Conservation (phyloP, 2,113 vertebrate species). For the Centrocercus urophasianus region DNA sequence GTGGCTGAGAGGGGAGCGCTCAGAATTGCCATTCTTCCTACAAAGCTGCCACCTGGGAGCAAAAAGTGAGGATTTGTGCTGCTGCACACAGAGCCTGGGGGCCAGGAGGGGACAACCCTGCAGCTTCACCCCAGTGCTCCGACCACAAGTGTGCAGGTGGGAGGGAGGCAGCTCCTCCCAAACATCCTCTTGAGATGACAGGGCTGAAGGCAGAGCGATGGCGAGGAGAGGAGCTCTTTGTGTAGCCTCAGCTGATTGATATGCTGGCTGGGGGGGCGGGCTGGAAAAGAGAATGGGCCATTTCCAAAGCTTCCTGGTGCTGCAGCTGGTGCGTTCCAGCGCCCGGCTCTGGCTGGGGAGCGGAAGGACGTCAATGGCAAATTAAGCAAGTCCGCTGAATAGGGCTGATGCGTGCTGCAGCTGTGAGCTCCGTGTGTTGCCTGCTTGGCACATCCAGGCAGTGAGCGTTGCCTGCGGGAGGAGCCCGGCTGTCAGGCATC, state of each 20-base stretch:
- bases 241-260: background rate
- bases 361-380: constrained; percentile 50
- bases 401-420: background rate
- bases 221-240: background rate
- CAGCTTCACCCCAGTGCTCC: rapidly evolving
- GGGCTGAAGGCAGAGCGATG: background rate
- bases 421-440: constrained; percentile 11
- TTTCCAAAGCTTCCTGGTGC: constrained; percentile 53
- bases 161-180: background rate
- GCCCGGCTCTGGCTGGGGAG: constrained; percentile 5
- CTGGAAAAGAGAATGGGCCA: background rate
- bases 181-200: background rate
- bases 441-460: background rate
- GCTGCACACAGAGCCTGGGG: background rate
- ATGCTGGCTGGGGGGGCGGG: background rate
- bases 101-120: background rate
- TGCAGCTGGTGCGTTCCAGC: constrained; percentile 40
- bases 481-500: background rate
- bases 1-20: background rate
- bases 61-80: background rate
- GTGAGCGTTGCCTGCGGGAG: background rate
- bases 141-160: rapidly evolving
- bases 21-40: rapidly evolving
- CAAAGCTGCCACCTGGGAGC: background rate
- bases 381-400: background rate